Evolutionary conservation across 2,797 vertebrate genomes (phyloP).

Genomic region (Crypturellus tataupa): DNA sequence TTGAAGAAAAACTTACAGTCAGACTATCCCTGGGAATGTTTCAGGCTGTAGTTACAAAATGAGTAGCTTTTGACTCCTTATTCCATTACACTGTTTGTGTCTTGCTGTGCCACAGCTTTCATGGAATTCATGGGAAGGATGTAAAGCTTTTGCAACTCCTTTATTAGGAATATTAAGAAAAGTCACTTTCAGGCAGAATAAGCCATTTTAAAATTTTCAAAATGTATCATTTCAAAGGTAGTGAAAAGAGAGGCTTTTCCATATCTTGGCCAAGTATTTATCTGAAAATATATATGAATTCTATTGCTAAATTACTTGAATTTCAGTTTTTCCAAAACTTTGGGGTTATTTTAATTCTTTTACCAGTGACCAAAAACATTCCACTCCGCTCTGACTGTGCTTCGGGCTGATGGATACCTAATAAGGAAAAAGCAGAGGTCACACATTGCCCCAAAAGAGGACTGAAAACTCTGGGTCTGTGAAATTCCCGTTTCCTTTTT

Average conservation of each 20-base stretch:
- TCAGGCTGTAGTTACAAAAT: not conserved
- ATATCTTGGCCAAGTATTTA: not conserved
- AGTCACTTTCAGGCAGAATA: not conserved
- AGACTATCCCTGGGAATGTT: not conserved
- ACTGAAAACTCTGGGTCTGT: not conserved
- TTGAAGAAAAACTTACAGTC: not conserved
- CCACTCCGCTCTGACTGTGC: not conserved
- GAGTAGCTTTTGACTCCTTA: not conserved
- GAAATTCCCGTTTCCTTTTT: not conserved
- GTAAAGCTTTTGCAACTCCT: not conserved
- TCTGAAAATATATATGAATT: not conserved
- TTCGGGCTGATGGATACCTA: not conserved
- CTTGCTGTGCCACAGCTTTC: accelerated
- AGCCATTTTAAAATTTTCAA: not conserved
- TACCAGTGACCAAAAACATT: not conserved
- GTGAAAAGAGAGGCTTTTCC: not conserved
- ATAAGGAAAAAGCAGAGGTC: not conserved
- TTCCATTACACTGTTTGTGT: not conserved
- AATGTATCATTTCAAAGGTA: accelerated
- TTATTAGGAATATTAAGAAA: not conserved
- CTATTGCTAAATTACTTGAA: not conserved
- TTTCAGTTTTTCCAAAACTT: not conserved
- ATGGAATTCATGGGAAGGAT: not conserved
- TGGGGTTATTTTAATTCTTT: not conserved
- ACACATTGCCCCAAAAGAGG: not conserved